These are phyloP conservation scores for Trichoplusia ni DNA, from an alignment of 1,140 invertebrate species.

Conservation along the genomic window DNA sequence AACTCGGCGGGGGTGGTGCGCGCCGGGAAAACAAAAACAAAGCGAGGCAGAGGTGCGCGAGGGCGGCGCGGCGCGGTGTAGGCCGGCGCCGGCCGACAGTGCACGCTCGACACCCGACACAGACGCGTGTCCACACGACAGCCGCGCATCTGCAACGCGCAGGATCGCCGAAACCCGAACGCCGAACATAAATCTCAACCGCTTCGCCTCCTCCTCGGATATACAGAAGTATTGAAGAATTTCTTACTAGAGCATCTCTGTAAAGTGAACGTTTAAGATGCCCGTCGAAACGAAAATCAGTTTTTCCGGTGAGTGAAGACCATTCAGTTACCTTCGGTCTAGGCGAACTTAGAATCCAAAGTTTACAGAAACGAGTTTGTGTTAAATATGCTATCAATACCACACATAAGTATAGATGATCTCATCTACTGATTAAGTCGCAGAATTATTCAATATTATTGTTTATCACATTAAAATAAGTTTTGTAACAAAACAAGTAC, in stretches of 20 bases:
- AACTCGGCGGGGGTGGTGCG: conserved; percentile 37
- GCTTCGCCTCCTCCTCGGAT: background rate
- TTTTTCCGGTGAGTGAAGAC: conserved; percentile 70
- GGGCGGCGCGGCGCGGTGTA: conserved; percentile 52
- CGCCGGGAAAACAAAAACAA: conserved; percentile 59
- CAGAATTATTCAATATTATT: background rate
- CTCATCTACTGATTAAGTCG: background rate
- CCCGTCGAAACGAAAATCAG: conserved; percentile 77
- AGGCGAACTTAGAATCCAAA: background rate
- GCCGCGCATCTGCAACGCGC: conserved; percentile 42
- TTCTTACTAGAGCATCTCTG: background rate
- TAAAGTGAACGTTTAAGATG: conserved; percentile 52
- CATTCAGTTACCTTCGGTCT: conserved; percentile 18
- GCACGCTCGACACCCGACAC: conserved; percentile 56
- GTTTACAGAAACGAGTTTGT: no score
- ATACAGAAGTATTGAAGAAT: conserved; percentile 4
- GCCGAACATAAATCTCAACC: conserved; percentile 27
- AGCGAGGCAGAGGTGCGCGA: conserved; percentile 42
- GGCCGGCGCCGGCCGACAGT: conserved; percentile 54
- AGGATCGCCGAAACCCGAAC: conserved; percentile 16
- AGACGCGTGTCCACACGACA: conserved; percentile 48
- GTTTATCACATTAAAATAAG: background rate
- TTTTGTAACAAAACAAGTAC: no score
- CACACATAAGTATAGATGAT: background rate
- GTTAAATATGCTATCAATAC: no score